These are phyloP conservation scores for Syngnathus rostellatus DNA, from an alignment of 2,797 vertebrate species.

Conservation along the genomic window DNA sequence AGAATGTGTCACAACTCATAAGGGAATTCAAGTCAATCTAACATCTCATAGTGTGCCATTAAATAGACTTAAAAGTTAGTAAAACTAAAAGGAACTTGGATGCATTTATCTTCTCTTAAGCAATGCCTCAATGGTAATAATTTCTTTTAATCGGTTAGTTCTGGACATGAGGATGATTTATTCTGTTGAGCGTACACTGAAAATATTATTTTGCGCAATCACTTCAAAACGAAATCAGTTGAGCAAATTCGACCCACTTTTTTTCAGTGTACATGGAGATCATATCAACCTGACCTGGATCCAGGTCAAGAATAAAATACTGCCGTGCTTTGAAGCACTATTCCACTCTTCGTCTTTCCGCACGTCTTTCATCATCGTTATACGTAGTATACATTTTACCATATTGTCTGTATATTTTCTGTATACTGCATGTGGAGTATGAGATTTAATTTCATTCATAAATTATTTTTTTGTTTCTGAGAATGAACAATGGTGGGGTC, in stretches of 20 bases:
- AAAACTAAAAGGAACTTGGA: conserved; percentile 15
- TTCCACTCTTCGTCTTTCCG: not conserved
- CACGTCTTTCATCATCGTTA: not conserved
- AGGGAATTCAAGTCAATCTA: conserved; percentile 38
- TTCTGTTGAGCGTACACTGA: not conserved
- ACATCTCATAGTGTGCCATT: conserved; percentile 22
- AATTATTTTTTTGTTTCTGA: no score
- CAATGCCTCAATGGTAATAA: conserved; percentile 9
- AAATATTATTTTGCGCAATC: no score
- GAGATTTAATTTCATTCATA: not conserved
- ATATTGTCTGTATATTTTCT: not conserved
- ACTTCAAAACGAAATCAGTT: no score
- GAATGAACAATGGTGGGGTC: not conserved
- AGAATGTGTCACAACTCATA: conserved; percentile 45
- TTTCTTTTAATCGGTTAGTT: not conserved
- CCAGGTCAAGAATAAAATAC: not conserved
- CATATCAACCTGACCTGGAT: not conserved
- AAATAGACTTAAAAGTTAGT: conserved; percentile 7
- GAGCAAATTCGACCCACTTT: no score
- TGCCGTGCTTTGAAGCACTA: not conserved
- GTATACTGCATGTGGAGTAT: not conserved
- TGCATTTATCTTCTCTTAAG: conserved; percentile 15
- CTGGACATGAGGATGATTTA: no score
- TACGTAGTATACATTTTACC: not conserved
- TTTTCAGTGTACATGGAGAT: not conserved